Base-by-base conservation (phyloP, 2,113 vertebrate genomes). In the Stercorarius parasiticus region DNA sequence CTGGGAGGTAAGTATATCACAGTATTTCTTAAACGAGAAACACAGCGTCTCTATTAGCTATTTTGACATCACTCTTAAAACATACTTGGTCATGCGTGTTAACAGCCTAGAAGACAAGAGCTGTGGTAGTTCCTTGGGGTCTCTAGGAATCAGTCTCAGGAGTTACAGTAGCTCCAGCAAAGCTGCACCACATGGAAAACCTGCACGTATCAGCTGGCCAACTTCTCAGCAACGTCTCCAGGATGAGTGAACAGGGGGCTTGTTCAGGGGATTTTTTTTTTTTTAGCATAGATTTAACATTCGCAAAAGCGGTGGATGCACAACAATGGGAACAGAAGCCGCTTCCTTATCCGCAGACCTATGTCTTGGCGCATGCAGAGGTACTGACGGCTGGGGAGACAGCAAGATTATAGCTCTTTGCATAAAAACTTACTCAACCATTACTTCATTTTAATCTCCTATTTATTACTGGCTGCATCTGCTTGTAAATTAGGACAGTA, bases 401-500 rank as follows among this genome's bases (percentile, higher is more conserved):
- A 56, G 70, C 4, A 18, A 85, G 58, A 89, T 95, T 89, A 92
- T 15, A 74, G 83, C 59, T 93, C 82, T 92, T 79, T n/a, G 65
- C 73, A 66, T 66, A 90, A 91, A 87, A 96, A 82, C 83, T 70
- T 87, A 45, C 91, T 91, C 53, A 0, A 62, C 78, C 72, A 58
- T 87, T 95, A 70, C 86, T 85, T 93, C 91, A 55, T 89, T 95
- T 95, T 88, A 93, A 92, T 96, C 79, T 91, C 88, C 83, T 87
- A 69, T 94, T 97, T 94, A 92, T 93, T 95, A 69, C 61, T 72
- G 49, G 66, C 89, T 94, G 81, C 78, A 93, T 94, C 91, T 94
- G 89, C 61, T 96, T 91, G 91, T 94, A 93, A 97, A 94, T 95
- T 93, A 94, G 89, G 78, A 82, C 65, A 79, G 72, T 65, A 91